Base-by-base conservation (phyloP, 2,888 invertebrate genomes). In the Endomychus coccineus region DNA sequence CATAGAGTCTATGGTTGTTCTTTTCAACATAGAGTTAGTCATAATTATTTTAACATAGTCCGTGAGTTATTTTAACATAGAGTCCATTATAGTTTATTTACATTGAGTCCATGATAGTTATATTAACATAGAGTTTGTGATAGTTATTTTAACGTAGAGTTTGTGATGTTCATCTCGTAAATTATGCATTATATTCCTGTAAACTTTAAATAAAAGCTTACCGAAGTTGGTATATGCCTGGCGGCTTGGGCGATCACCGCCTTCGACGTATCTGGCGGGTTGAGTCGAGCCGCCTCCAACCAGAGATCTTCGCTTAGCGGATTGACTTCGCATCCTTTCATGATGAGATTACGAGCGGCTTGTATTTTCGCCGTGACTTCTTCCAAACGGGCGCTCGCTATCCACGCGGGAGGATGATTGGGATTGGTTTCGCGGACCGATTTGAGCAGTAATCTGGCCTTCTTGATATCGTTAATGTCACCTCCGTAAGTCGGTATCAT, bases 401-500 rank as follows among this genome's bases (percentile, higher is more conserved):
- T 94, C 98, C 98, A 99, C 4, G 96, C 98, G 0, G 98, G 97
- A 0, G 97, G 95, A 73, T 98, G 97, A 62, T 95, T 95, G 0
- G 97, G 98, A 70, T 99, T 99, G 0, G 98, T 98, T 59, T 88
- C 88, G 31, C 98, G 73, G 0, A 99, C 96, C 31, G 95, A 96
- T 62, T 98, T 98, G 23, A 99, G 66, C 23, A 99, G 66, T 36
- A 96, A 68, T 37, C 98, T 74, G 0, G 97, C 98, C 62, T 97
- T 97, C 63, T 97, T 97, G 9, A 96, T 95, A 58, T 96, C 96
- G 63, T 91, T 92, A 24, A 96, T 95, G 61, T 96, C 97, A 2
- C 96, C 96, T 1, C 97, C 97, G 58, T 96, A 94, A 0, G 92
- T 90, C 0, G 98, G 98, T 54, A 98, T 90, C 96, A 98, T 98